Evolutionary conservation across 2,113 vertebrate species (phyloP).

Genomic region (Verasper variegatus): DNA sequence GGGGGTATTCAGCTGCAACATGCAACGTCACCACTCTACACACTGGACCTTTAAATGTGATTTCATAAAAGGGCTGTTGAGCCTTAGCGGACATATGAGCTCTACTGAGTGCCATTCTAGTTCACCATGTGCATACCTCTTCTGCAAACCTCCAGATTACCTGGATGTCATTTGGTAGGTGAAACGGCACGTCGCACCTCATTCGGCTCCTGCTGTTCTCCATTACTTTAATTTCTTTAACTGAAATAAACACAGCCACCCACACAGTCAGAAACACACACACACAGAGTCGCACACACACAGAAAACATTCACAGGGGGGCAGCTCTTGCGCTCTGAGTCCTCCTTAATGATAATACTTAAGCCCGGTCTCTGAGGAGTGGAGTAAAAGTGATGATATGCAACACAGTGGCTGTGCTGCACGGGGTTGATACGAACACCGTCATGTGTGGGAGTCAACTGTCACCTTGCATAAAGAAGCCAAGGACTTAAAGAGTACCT

Average conservation of each 20-base stretch:
- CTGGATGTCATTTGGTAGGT: conserved; percentile 66
- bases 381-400: conserved; percentile 75
- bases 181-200: conserved; percentile 72
- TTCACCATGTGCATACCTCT: conserved; percentile 48
- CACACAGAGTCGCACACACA: conserved; percentile 22
- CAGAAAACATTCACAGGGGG: conserved; percentile 59
- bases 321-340: conserved; percentile 63
- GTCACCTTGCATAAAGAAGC: conserved; percentile 81
- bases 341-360: conserved; percentile 79
- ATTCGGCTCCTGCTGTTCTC: conserved; percentile 74
- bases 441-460: conserved; percentile 76
- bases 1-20: too few relatives aligned
- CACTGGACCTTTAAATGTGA: background rate
- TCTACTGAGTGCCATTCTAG: background rate
- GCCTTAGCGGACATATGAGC: background rate
- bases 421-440: conserved; percentile 74
- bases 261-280: conserved; percentile 39
- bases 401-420: conserved; percentile 73
- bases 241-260: conserved; percentile 71
- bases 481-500: conserved; percentile 77
- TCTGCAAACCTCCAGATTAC: conserved; percentile 77
- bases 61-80: background rate
- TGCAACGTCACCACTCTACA: too few relatives aligned
- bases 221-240: conserved; percentile 63
- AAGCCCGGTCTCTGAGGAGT: conserved; percentile 73